Conservation (phyloP, 2,888 invertebrate species). For the Drosophila dives region DNA sequence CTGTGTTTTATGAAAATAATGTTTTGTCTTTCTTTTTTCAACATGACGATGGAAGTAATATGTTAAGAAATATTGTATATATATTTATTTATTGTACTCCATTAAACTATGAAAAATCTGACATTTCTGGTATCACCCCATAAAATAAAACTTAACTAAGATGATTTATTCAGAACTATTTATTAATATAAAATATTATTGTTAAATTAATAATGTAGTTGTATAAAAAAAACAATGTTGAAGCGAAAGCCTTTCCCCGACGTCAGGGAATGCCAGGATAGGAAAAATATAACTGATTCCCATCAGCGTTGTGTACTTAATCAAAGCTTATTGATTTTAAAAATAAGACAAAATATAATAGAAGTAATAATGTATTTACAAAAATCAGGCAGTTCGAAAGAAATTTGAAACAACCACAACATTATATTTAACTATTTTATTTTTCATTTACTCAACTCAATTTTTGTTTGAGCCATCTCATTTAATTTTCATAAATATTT, state of each 20-base stretch:
- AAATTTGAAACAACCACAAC: not conserved
- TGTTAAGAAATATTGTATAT: not conserved
- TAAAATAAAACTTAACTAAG: not conserved
- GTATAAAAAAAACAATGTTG: not conserved
- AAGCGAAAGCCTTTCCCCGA: too few relatives aligned
- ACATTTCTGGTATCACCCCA: not conserved
- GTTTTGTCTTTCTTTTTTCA: too few relatives aligned
- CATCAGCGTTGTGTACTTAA: too few relatives aligned
- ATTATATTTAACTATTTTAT: not conserved
- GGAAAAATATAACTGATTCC: too few relatives aligned
- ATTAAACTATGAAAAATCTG: not conserved
- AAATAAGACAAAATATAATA: not conserved
- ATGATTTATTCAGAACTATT: not conserved
- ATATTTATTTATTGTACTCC: not conserved
- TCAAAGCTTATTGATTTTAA: not conserved
- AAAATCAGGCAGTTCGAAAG: too few relatives aligned
- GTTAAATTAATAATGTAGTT: not conserved
- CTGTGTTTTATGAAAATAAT: constrained; percentile 3
- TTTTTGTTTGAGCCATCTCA: not conserved
- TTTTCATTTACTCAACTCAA: not conserved
- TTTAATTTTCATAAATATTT: not conserved
- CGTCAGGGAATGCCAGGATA: too few relatives aligned
- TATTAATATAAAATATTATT: not conserved
- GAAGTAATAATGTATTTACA: not conserved
- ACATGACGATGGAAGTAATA: not conserved